Base-by-base conservation (phyloP, 1,140 invertebrate genomes). In the Ganaspis sp. region DNA sequence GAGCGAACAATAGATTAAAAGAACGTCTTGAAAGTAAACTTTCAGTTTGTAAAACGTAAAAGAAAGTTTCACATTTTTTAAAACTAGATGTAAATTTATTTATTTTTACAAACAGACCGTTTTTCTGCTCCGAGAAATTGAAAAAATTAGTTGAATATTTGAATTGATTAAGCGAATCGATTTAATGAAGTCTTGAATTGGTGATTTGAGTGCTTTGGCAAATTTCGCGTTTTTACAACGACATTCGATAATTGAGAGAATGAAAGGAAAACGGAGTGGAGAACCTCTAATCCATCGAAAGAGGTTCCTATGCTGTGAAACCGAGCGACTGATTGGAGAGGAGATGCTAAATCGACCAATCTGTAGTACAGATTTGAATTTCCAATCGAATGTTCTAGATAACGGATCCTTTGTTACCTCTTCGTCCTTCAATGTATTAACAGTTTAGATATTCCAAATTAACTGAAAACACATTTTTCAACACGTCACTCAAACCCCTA, bases 241-340 rank as follows among this genome's bases (percentile, higher is more conserved):
- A 64, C 15, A 26, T 34, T 64, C 15, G 58, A 29, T 64, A 64
- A 64, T 64, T 64, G 58, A 64, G 26, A 29, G 58, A 29, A 64
- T 64, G 23, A 34, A 64, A 64, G 58, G 58, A 64, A 64, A 64
- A 29, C 58, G 58, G n/a, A 64, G 26, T 64, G 23, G 58, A 64
- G 58, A 64, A 64, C 58, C 58, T 64, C 58, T 64, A 64, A 64
- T 64, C 58, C 23, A 11, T n/a, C 6, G 26, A 12, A 64, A 64
- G 58, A 64, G 58, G 12, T 26, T 64, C 23, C 58, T 64, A 29
- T n/a, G 23, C 23, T 34, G 58, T 26, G 58, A 64, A 64, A 64
- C 23, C 58, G 58, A 64, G 58, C 58, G 58, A 64, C 58, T 64
- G 58, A 64, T 64, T 64, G 58, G 58, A 64, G 58, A 64, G 58